A percentile compares a stretch with the other conserved stretches of the same genome.
Conservation (phyloP, 2,888 invertebrate genomes). For the Ophion ventricosus region DNA sequence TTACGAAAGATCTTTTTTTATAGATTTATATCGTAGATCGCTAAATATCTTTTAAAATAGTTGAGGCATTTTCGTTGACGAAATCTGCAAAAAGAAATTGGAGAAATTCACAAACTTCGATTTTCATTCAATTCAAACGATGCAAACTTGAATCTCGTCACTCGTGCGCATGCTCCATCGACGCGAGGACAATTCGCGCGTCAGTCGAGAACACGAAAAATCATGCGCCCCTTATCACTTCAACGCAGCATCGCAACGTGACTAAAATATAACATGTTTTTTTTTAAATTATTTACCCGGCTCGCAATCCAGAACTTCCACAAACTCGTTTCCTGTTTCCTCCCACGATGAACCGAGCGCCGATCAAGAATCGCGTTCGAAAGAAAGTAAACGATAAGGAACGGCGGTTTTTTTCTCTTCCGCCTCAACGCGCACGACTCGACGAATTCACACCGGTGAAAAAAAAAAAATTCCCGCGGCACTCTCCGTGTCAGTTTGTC, state of each 20-base stretch:
- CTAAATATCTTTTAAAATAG: no score
- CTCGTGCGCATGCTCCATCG: no score
- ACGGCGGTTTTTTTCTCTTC: neutral
- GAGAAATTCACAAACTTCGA: no score
- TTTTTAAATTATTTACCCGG: neutral
- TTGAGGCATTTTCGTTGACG: no score
- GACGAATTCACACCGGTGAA: conserved; percentile 1
- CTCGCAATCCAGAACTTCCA: neutral
- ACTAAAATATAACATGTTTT: neutral
- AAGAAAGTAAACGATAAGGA: neutral
- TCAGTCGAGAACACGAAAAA: no score
- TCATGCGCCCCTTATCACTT: no score
- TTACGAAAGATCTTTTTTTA: no score
- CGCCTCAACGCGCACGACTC: neutral
- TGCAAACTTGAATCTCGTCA: no score
- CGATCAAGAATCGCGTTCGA: neutral
- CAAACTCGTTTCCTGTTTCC: neutral
- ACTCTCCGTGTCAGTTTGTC: neutral
- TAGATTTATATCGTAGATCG: no score
- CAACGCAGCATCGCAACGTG: neutral
- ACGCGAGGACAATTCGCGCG: no score
- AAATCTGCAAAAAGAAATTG: no score
- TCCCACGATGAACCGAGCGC: neutral
- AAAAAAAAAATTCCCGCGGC: neutral
- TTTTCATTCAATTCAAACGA: no score